These are phyloP conservation scores for Podiceps cristatus DNA, from an alignment of 2,113 vertebrate genomes.

Conservation along the genomic window DNA sequence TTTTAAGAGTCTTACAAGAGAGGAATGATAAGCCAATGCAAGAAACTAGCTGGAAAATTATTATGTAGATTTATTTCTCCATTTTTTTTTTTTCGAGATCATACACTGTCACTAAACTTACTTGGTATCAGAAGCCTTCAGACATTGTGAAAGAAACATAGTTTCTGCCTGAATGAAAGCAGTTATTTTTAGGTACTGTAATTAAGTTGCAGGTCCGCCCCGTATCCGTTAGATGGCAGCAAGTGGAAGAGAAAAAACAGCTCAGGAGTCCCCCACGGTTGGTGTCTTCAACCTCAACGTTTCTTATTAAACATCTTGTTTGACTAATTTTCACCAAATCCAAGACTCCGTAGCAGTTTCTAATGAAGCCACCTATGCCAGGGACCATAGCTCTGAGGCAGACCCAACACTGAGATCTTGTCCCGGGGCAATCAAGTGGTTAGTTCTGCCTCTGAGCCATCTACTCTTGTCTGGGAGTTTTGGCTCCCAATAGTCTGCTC, in stretches of 20 bases:
- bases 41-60: not conserved
- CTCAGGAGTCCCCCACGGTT: accelerated
- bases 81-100: not conserved
- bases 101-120: not conserved
- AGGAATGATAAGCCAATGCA: not conserved
- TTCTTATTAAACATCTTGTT: not conserved
- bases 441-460: not conserved
- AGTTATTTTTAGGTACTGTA: accelerated
- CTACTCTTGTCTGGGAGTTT: accelerated
- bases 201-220: not conserved
- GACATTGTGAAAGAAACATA: not conserved
- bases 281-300: accelerated
- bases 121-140: not conserved
- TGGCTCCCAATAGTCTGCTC: accelerated
- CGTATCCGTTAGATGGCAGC: conserved; percentile 76
- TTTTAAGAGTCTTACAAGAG: not conserved
- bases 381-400: not conserved
- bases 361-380: not conserved
- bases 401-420: accelerated
- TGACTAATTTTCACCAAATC: not conserved
- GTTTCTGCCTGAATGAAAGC: not conserved
- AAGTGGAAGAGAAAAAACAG: conserved; percentile 38
- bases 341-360: too few relatives aligned
- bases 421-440: not conserved
- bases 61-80: not conserved